Base-by-base conservation (phyloP, 2,797 vertebrate species). In the Sebastes vulpes region DNA sequence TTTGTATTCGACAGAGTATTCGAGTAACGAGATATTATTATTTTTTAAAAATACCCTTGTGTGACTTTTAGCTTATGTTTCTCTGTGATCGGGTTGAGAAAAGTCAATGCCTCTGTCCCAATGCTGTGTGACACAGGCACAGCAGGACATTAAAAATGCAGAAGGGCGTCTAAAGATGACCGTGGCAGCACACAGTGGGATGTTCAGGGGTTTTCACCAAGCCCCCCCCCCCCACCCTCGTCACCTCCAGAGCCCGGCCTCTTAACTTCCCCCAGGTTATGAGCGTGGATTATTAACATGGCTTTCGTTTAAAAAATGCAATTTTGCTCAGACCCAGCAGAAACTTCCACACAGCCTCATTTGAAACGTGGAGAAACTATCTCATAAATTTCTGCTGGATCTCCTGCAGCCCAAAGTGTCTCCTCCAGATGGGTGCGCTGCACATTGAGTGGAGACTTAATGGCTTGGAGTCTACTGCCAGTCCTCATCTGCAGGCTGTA, bases 231-330 rank as follows among this genome's bases (percentile, higher is more conserved):
- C 35, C 35, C 35, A 14, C 5, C n/a, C 64, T 48, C 52, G 31
- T 82, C 81, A 85, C 80, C 78, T 75, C 57, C 52, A 53, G 65
- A 73, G 53, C 81, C 66, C 11, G 76, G 83, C 69, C 84, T 83
- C 57, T 77, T 79, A 91, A 78, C 61, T 65, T 82, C 78, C 67
- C 70, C 80, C 25, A 70, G 83, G 82, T 82, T 83, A 73, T 79
- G 59, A 64, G 26, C 12, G n/a, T 94, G 71, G 92, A 92, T 94
- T 87, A 94, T 94, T 92, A 88, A 93, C 59, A 50, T 29, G 53
- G 18, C 61, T 92, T 86, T 88, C 77, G 89, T 92, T 89, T 67
- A 77, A 80, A 78, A 91, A 92, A 81, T 16, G 35, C 35, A 80
- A 77, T 92, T 92, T 93, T 89, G 58, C 75, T 74, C 64, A 52